Base-by-base conservation (phyloP, 23 tunicate species). In the Trididemnum nubilum region DNA sequence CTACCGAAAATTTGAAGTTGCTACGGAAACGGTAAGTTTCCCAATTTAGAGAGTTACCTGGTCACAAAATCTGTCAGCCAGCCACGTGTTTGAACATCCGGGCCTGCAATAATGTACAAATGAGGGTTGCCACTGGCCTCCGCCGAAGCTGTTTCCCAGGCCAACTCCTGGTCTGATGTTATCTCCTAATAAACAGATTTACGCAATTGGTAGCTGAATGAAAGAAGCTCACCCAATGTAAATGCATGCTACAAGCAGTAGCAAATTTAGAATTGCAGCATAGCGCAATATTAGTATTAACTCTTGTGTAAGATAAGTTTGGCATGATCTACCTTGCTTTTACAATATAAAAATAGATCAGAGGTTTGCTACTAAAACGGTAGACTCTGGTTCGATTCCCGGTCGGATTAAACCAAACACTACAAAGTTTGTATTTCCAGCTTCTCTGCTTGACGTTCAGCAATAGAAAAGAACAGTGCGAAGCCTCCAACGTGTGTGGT, bases 21-120 rank as follows among this genome's bases (percentile, higher is more conserved):
- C n/a, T n/a, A n/a, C n/a, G n/a, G n/a, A n/a, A n/a, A n/a, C n/a
- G n/a, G n/a, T n/a, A n/a, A n/a, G n/a, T n/a, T n/a, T n/a, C n/a
- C n/a, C n/a, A n/a, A n/a, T n/a, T n/a, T n/a, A n/a, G n/a, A 61
- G 29, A 3, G n/a, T 61, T 24, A 93, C 98, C 93, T 93, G 93
- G 82, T 93, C 98, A 84, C 98, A 93, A 76, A 93, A 93, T 77
- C 74, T 93, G 59, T 93, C 98, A 54, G 98, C 92, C 22, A 93
- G 76, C 98, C 98, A 93, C 28, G 85, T 28, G 67, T 84, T 78
- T 35, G 93, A 94, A 54, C 98, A 93, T 15, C 89, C 93, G 38
- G 87, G 84, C 40, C 80, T 79, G 39, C 98, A 93, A 66, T 93
- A 86, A 51, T 76, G 24, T 59, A 37, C 27, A 59, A 74, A 58